phyloP scores from a whole-genome alignment of 2,113 vertebrate species.

The Xiphophorus hellerii region DNA sequence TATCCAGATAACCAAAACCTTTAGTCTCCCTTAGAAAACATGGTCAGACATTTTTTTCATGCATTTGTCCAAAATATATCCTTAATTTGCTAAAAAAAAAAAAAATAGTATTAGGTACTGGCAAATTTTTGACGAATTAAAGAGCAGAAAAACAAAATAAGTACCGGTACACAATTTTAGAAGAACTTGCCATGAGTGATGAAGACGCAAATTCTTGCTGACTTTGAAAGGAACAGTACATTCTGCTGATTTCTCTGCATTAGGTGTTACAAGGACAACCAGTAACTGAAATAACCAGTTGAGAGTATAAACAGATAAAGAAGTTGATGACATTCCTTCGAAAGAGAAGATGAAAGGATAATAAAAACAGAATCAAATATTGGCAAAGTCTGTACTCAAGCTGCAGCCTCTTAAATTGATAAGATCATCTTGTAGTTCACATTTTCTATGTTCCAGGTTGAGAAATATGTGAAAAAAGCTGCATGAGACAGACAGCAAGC shows the following conservation, averaged over 20 bases:
- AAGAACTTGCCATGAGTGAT: constrained; percentile 3
- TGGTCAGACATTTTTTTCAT: no score
- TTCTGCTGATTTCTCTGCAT: constrained; percentile 5
- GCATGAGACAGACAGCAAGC: background rate
- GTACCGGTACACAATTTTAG: background rate
- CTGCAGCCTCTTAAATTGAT: background rate
- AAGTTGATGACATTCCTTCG: background rate
- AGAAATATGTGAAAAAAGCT: background rate
- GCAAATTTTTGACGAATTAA: background rate
- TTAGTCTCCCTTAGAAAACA: no score
- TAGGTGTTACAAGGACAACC: background rate
- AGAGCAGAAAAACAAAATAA: background rate
- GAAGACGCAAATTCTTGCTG: background rate
- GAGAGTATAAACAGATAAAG: background rate
- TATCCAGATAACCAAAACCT: background rate
- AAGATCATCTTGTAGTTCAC: background rate
- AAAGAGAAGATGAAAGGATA: background rate
- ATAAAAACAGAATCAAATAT: background rate
- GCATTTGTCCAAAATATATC: background rate
- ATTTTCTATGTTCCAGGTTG: background rate
- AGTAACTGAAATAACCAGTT: background rate
- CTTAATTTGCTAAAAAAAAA: background rate
- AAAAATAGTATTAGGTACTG: no score
- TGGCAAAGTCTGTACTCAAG: background rate
- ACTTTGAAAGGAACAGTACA: constrained; percentile 7